Evolutionary conservation across 2,797 vertebrate species (phyloP).

Genomic region (Oreochromis mossambicus): DNA sequence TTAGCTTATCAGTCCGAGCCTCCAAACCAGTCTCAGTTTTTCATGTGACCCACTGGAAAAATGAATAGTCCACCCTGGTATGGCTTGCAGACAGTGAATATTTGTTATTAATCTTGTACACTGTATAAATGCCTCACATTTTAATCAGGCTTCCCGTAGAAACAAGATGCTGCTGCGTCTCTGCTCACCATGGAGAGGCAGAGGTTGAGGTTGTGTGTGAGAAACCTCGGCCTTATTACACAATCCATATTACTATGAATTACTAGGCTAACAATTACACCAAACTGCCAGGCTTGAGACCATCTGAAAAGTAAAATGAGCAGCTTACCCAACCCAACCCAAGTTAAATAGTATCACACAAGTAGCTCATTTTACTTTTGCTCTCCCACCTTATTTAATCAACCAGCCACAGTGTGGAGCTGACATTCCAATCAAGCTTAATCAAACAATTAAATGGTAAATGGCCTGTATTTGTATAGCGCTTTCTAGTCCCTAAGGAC

Average conservation of each 20-base stretch:
- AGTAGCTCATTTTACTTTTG: neutral
- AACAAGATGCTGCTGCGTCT: neutral
- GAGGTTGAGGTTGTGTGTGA: neutral
- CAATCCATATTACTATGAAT: neutral
- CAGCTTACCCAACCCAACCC: fast-evolving
- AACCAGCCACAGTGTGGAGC: neutral
- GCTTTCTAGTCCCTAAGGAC: too few species aligned
- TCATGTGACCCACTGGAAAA: neutral
- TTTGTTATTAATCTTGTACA: neutral
- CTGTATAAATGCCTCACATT: neutral
- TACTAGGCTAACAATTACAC: neutral
- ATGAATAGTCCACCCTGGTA: neutral
- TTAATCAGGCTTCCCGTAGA: neutral
- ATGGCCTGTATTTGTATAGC: too few species aligned
- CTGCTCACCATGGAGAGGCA: neutral
- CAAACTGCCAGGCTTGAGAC: neutral
- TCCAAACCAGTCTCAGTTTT: neutral
- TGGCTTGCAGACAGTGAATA: neutral
- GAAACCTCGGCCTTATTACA: neutral
- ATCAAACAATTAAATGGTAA: too few species aligned
- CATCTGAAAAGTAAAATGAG: neutral
- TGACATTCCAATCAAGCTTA: neutral
- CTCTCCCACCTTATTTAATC: neutral
- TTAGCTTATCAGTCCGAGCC: neutral
- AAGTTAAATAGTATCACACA: neutral